Percentiles rank a stretch among this genome's conserved stretches.
These are phyloP conservation scores for Aphidius colemani DNA, from an alignment of 2,888 invertebrate species.

Conservation along the genomic window DNA sequence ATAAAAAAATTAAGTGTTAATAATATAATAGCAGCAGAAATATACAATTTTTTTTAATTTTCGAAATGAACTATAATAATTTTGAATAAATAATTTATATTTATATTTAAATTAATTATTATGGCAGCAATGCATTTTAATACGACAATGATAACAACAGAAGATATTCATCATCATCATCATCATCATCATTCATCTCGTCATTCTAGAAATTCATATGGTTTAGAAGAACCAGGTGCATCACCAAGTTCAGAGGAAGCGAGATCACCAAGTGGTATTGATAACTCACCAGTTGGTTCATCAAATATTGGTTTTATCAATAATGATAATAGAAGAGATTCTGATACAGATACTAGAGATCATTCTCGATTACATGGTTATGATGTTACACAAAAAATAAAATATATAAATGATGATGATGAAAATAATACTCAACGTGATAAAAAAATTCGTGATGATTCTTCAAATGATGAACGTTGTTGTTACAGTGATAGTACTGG, in stretches of 20 bases:
- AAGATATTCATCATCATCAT: conserved; percentile 45
- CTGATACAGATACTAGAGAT: conserved; percentile 10
- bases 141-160: conserved; percentile 43
- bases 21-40: no score
- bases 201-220: conserved; percentile 41
- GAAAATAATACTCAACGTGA: conserved; percentile 11
- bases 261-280: conserved; percentile 30
- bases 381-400: conserved; percentile 5
- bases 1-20: neutral
- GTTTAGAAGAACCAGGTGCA: conserved; percentile 41
- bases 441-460: conserved; percentile 21
- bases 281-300: conserved; percentile 17
- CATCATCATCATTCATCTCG: conserved; percentile 38
- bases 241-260: conserved; percentile 44
- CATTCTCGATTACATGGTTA: conserved; percentile 18
- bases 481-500: conserved; percentile 22
- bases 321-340: conserved; percentile 22
- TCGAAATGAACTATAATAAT: neutral
- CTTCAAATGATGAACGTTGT: conserved; percentile 20
- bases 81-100: conserved; percentile 4
- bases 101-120: neutral
- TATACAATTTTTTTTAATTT: no score
- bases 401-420: conserved; percentile 2
- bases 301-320: conserved; percentile 17
- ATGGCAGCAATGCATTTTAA: conserved; percentile 55